Percentiles rank a stretch among this genome's conserved stretches.
These are phyloP conservation scores for Cotesia congregata DNA, from an alignment of 2,888 invertebrate species.

Conservation along the genomic window DNA sequence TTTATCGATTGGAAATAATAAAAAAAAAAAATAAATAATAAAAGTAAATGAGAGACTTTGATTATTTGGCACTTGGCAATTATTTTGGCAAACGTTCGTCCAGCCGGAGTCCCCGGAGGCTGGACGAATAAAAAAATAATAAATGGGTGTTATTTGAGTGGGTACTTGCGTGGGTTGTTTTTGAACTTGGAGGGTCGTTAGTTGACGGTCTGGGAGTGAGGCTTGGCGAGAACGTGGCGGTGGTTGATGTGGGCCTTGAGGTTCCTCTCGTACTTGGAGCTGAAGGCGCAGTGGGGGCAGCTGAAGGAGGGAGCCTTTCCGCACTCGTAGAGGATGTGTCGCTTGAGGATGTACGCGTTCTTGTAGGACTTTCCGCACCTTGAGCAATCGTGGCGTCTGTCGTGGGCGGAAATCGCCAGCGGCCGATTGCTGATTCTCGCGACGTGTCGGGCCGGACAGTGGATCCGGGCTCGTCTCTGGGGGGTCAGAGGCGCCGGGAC, in stretches of 20 bases:
- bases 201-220: conserved; percentile 52
- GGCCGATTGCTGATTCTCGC: conserved; percentile 60
- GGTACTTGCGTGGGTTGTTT: not conserved
- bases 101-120: not conserved
- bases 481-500: conserved; percentile 65
- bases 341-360: conserved; percentile 75
- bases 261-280: conserved; percentile 70
- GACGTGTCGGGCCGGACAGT: conserved; percentile 63
- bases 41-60: not conserved
- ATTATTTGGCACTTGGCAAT: conserved; percentile 48
- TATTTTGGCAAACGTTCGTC: conserved; percentile 27
- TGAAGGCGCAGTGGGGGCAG: conserved; percentile 69
- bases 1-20: not conserved
- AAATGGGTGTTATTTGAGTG: not conserved
- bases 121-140: conserved; percentile 19
- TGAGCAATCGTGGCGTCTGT: conserved; percentile 71
- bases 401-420: conserved; percentile 56
- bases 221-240: conserved; percentile 58
- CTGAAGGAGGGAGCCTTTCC: conserved; percentile 70
- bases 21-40: not conserved
- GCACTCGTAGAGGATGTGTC: conserved; percentile 73
- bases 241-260: conserved; percentile 69
- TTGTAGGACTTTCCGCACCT: conserved; percentile 77
- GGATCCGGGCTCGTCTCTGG: conserved; percentile 64
- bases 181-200: conserved; percentile 56